phyloP scores from a whole-genome alignment of 1,140 invertebrate genomes.

The Rhopalosiphum maidis region DNA sequence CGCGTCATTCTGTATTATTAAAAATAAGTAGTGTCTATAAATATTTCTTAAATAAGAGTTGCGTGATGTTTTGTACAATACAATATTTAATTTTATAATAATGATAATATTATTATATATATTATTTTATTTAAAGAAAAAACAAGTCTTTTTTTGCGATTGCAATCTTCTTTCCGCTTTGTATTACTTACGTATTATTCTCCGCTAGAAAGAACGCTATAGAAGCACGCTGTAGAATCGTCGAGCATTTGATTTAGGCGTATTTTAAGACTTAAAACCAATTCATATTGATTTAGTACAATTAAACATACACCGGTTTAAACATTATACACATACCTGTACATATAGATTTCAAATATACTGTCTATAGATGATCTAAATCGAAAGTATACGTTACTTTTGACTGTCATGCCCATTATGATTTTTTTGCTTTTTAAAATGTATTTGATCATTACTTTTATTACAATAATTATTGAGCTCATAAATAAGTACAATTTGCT shows the following conservation, averaged over 20 bases:
- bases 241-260: slow-evolving; percentile 21
- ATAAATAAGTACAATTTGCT: background rate
- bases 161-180: slow-evolving; percentile 55
- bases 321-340: background rate
- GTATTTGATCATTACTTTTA: background rate
- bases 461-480: background rate
- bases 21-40: slow-evolving; percentile 34
- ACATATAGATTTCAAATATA: background rate
- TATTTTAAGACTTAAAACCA: background rate
- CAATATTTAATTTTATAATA: background rate
- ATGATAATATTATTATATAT: background rate
- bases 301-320: background rate
- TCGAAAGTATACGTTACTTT: background rate
- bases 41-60: slow-evolving; percentile 36
- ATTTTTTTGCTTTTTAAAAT: background rate
- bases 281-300: background rate
- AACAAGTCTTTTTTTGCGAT: slow-evolving; percentile 23
- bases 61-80: slow-evolving; percentile 12
- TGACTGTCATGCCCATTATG: too few species aligned
- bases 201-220: slow-evolving; percentile 49
- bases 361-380: background rate
- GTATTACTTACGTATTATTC: slow-evolving; percentile 49
- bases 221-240: slow-evolving; percentile 54
- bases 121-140: slow-evolving; percentile 13
- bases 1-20: slow-evolving; percentile 27